phyloP scores from a whole-genome alignment of 2,888 invertebrate genomes.

The Chrysomela aeneicollis region DNA sequence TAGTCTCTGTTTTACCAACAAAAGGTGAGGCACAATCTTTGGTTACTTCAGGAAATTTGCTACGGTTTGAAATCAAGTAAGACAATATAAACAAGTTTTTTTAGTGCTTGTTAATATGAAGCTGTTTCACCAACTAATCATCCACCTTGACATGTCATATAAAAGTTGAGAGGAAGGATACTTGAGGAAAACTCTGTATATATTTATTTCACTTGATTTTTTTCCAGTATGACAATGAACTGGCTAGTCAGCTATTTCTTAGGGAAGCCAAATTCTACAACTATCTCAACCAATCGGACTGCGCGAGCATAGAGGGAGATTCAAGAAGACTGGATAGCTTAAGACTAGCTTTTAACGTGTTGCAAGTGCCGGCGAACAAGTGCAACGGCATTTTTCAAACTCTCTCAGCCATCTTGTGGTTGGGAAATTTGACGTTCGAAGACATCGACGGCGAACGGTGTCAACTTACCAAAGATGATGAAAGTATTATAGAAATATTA shows the following conservation, averaged over 20 bases:
- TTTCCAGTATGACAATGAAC: constrained; percentile 73
- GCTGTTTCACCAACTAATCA: too few relatives aligned
- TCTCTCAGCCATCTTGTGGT: constrained; percentile 87
- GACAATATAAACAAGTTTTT: too few relatives aligned
- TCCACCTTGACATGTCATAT: too few relatives aligned
- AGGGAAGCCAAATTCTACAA: constrained; percentile 80
- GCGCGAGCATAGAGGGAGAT: constrained; percentile 74
- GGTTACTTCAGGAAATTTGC: too few relatives aligned
- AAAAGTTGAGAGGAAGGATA: too few relatives aligned
- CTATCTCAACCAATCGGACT: constrained; percentile 84
- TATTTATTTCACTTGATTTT: not conserved
- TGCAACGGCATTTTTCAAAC: constrained; percentile 90
- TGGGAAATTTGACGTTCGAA: constrained; percentile 87
- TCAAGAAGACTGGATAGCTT: constrained; percentile 82
- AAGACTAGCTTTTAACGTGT: constrained; percentile 85
- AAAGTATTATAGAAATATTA: constrained; percentile 76
- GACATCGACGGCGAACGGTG: constrained; percentile 90
- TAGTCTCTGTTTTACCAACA: too few relatives aligned
- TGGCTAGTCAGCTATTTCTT: constrained; percentile 76
- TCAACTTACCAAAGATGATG: constrained; percentile 75
- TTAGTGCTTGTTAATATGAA: too few relatives aligned
- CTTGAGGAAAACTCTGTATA: too few relatives aligned
- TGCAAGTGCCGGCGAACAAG: constrained; percentile 86
- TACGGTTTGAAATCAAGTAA: too few relatives aligned
- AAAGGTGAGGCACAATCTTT: too few relatives aligned